Conservation (phyloP, 2,888 invertebrate genomes). For the Cataglyphis albicans region DNA sequence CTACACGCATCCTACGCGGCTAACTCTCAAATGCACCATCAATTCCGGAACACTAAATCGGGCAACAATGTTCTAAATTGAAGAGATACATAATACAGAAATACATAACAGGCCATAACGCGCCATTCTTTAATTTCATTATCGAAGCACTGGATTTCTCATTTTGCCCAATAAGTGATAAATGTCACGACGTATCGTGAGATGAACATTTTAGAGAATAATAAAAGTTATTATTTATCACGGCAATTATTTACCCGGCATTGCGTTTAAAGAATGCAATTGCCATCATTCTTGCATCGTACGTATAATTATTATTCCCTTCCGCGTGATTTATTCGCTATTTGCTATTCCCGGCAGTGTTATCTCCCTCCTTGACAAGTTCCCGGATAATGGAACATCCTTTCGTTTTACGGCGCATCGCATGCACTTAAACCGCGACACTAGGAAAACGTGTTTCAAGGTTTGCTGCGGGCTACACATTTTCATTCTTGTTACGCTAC, state of each 20-base stretch:
- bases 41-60: conserved; percentile 26
- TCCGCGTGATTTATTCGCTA: conserved; percentile 1
- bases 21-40: conserved; percentile 28
- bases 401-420: conserved; percentile 27
- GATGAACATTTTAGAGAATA: neutral
- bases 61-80: conserved; percentile 19
- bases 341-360: conserved; percentile 1
- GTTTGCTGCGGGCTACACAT: conserved; percentile 48
- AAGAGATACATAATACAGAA: neutral
- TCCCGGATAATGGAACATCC: conserved; percentile 36
- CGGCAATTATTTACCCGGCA: neutral
- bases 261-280: neutral
- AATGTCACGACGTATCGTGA: too few species aligned
- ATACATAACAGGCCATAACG: neutral
- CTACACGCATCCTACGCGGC: conserved; percentile 36
- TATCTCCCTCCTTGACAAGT: conserved; percentile 19
- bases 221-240: neutral
- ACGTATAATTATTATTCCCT: neutral
- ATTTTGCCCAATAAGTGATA: neutral
- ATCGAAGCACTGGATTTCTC: neutral
- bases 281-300: neutral
- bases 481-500: conserved; percentile 42
- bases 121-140: conserved; percentile 6
- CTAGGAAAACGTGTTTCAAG: conserved; percentile 47
- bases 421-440: conserved; percentile 45